Evolutionary conservation across 2,888 invertebrate genomes (phyloP).

Genomic region (Rugalucina vietnamica): DNA sequence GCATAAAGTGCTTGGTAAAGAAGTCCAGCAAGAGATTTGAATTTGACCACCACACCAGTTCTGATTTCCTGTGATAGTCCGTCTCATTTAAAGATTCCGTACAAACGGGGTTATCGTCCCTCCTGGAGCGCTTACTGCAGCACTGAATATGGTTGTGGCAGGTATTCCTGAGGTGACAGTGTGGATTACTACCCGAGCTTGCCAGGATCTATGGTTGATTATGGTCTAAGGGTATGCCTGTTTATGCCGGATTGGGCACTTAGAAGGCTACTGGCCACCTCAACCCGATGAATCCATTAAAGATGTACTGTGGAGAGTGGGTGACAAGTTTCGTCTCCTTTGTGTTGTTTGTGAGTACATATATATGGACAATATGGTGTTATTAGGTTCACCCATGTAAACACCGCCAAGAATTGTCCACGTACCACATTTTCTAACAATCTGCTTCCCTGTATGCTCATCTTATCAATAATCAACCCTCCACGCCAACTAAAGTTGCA

Average conservation of each 20-base stretch:
- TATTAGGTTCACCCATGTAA: constrained; percentile 13
- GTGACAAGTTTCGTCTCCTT: not conserved
- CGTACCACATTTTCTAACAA: too few relatives aligned
- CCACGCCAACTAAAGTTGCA: constrained; percentile 39
- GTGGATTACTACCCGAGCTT: constrained; percentile 26
- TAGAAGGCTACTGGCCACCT: constrained; percentile 48
- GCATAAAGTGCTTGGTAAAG: constrained; percentile 40
- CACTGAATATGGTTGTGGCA: constrained; percentile 32
- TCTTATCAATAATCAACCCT: too few relatives aligned
- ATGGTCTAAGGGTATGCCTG: constrained; percentile 35
- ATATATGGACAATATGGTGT: not conserved
- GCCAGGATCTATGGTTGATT: constrained; percentile 45
- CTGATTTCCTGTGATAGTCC: not conserved
- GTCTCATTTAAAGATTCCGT: constrained; percentile 34
- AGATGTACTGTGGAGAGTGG: not conserved
- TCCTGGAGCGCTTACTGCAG: constrained; percentile 44
- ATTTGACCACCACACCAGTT: constrained; percentile 13
- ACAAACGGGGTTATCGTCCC: constrained; percentile 30
- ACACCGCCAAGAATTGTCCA: not conserved
- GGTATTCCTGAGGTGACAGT: constrained; percentile 16
- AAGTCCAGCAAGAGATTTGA: constrained; percentile 34
- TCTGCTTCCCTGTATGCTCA: constrained; percentile 50
- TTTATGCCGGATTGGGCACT: constrained; percentile 21
- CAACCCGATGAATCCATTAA: constrained; percentile 30
- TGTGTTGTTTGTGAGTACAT: not conserved